These are phyloP conservation scores for Cerastis leucographa DNA, from an alignment of 2,888 invertebrate genomes.

Conservation along the genomic window DNA sequence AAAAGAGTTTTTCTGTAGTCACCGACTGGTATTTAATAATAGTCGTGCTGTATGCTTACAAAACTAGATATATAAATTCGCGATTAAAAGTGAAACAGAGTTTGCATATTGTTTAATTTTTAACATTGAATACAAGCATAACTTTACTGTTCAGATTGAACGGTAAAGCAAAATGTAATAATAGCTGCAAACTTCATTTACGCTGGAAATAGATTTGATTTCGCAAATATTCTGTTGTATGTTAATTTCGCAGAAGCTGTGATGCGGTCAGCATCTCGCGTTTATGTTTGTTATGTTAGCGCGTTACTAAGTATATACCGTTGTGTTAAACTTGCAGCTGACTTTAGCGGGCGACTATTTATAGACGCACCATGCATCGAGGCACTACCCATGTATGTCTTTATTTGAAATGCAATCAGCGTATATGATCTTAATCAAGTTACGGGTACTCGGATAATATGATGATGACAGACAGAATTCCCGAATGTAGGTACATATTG, in stretches of 20 bases:
- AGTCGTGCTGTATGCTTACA: neutral
- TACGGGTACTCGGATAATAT: neutral
- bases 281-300: constrained; percentile 67
- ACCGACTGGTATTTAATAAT: neutral
- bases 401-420: constrained; percentile 24
- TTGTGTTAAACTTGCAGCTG: constrained; percentile 68
- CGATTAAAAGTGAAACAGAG: constrained; percentile 12
- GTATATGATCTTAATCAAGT: neutral
- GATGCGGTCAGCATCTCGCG: constrained; percentile 63
- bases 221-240: constrained; percentile 65
- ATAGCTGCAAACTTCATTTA: constrained; percentile 40
- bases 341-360: constrained; percentile 71
- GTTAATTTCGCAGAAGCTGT: constrained; percentile 71
- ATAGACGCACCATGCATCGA: constrained; percentile 69
- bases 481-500: neutral
- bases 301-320: constrained; percentile 48
- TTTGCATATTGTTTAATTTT: constrained; percentile 7
- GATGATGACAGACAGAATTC: neutral
- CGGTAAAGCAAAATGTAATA: constrained; percentile 29
- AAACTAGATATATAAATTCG: constrained; percentile 29
- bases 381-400: constrained; percentile 33
- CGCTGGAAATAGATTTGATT: constrained; percentile 60
- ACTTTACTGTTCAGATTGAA: constrained; percentile 19
- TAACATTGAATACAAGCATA: constrained; percentile 1
- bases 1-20: constrained; percentile 43